A percentile compares a stretch with the other conserved stretches of the same genome.
These are phyloP conservation scores for Papilio machaon DNA, from an alignment of 1,140 invertebrate species.

Conservation along the genomic window DNA sequence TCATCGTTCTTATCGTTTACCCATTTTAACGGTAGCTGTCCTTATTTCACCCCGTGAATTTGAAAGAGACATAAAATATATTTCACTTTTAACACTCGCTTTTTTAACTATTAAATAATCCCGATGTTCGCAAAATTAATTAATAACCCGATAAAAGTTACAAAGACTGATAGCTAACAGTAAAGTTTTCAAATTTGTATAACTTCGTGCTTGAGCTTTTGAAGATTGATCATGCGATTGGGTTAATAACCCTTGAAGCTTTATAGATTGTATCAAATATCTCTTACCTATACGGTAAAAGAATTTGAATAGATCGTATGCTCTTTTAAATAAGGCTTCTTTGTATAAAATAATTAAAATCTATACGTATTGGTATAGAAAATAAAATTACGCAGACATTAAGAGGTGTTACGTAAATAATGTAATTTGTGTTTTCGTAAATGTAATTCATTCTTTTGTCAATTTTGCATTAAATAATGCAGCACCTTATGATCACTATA, in stretches of 20 bases:
- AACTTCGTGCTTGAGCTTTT: neutral
- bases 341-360: neutral
- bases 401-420: constrained; percentile 13
- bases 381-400: neutral
- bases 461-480: neutral
- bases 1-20: neutral
- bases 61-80: neutral
- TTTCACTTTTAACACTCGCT: neutral
- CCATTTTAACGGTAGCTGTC: neutral
- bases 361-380: neutral
- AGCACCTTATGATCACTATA: neutral
- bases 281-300: neutral
- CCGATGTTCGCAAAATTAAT: neutral
- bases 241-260: constrained; percentile 19
- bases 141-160: neutral
- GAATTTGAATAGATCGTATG: neutral
- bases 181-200: constrained; percentile 13
- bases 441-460: neutral
- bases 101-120: neutral
- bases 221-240: constrained; percentile 20
- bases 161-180: neutral
- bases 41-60: neutral
- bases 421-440: neutral
- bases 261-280: neutral
- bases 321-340: neutral